A percentile compares a stretch with the other conserved stretches of the same genome.
phyloP scores from a whole-genome alignment of 1,140 invertebrate species.

The Armadillidium nasatum region DNA sequence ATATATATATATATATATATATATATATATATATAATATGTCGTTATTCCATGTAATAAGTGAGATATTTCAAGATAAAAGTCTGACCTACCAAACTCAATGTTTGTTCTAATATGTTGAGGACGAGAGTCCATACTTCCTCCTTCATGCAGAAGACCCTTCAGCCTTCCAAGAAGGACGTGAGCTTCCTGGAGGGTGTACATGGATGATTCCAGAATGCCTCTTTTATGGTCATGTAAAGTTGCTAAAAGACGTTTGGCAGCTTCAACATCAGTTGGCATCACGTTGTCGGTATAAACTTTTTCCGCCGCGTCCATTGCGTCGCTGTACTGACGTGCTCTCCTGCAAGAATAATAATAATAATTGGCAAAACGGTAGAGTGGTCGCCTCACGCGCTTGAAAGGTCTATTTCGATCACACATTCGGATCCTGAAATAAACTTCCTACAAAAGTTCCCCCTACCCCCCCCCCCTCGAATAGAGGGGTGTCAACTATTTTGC shows the following conservation, averaged over 20 bases:
- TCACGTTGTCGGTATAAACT: conserved; percentile 59
- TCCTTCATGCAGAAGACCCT: conserved; percentile 61
- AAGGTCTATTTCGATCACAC: no score
- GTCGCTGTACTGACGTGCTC: conserved; percentile 63
- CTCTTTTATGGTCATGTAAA: conserved; percentile 53
- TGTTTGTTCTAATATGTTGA: conserved; percentile 60
- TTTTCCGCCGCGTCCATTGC: conserved; percentile 64
- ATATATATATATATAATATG: no score
- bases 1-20: no score
- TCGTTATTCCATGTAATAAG: no score
- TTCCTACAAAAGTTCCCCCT: no score
- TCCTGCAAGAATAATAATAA: conserved; percentile 51
- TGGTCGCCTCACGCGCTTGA: no score
- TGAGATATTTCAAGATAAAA: no score
- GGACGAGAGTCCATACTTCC: conserved; percentile 70
- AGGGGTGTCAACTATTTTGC: no score
- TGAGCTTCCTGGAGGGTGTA: conserved; percentile 72
- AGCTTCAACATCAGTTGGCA: conserved; percentile 64
- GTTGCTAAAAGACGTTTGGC: conserved; percentile 49
- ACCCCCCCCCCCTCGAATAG: no score
- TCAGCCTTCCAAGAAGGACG: conserved; percentile 63
- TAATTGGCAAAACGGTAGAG: no score
- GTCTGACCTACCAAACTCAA: conserved; percentile 55
- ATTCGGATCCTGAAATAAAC: no score
- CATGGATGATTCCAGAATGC: conserved; percentile 71